Percentiles rank a stretch among this genome's conserved stretches.
phyloP scores from a whole-genome alignment of 1,140 invertebrate species.

The Trachymyrmex cornetzi region DNA sequence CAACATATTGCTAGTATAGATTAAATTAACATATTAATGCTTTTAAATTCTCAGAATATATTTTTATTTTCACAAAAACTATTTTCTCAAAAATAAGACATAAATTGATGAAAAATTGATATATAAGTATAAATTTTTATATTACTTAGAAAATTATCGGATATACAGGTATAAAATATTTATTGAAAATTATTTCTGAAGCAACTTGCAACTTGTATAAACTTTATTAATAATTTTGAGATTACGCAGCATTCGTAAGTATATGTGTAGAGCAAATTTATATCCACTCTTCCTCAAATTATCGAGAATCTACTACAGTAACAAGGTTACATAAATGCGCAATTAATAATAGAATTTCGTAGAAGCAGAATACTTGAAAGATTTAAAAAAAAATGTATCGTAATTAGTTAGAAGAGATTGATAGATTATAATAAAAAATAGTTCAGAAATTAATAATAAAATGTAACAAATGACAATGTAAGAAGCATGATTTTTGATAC shows the following conservation, averaged over 20 bases:
- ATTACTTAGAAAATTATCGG: neutral
- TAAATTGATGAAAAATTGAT: neutral
- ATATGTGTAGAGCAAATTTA: neutral
- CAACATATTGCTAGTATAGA: neutral
- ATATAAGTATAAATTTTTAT: neutral
- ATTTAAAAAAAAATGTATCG: neutral
- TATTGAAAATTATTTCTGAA: neutral
- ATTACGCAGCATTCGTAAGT: neutral
- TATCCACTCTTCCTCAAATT: neutral
- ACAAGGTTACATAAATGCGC: slow-evolving; percentile 34
- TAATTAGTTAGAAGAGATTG: slow-evolving; percentile 44
- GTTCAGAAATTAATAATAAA: slow-evolving; percentile 73
- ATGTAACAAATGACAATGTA: slow-evolving; percentile 82
- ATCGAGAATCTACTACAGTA: slow-evolving; percentile 19
- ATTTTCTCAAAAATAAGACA: too few relatives aligned
- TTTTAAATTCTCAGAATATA: neutral
- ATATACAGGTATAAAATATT: neutral
- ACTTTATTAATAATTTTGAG: neutral
- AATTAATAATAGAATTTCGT: slow-evolving; percentile 48
- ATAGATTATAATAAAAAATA: slow-evolving; percentile 62
- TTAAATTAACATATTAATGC: neutral
- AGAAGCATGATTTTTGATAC: slow-evolving; percentile 87
- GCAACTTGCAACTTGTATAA: neutral
- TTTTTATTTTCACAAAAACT: neutral
- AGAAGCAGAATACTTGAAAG: slow-evolving; percentile 16